Percentiles rank a stretch among this genome's conserved stretches.
These are phyloP conservation scores for Hydrolagus affinis DNA, from an alignment of 2,113 vertebrate genomes.

Conservation along the genomic window DNA sequence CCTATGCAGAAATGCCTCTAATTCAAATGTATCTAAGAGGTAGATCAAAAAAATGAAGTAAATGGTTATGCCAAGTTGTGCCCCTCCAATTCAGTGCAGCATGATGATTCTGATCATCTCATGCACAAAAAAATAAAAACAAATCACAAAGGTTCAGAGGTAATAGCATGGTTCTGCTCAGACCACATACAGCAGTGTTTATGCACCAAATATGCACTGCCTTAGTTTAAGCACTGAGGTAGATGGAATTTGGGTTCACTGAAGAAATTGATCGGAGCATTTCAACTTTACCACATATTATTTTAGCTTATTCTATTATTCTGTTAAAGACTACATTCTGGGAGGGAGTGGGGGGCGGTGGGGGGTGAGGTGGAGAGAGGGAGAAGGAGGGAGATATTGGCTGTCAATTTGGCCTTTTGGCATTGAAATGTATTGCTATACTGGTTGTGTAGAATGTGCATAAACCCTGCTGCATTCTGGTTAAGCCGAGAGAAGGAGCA, in stretches of 20 bases:
- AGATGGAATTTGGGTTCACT: conserved; percentile 72
- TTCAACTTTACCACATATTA: conserved; percentile 72
- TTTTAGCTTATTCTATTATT: conserved; percentile 24
- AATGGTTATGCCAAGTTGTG: conserved; percentile 70
- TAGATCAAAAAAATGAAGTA: conserved; percentile 81
- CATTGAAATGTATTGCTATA: conserved; percentile 46
- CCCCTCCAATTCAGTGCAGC: conserved; percentile 74
- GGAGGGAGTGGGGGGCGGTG: no score
- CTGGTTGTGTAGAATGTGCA: conserved; percentile 58
- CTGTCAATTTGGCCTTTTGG: conserved; percentile 59
- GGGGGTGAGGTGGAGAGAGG: no score
- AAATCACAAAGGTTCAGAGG: conserved; percentile 57
- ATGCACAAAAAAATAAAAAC: conserved; percentile 58
- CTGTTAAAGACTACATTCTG: conserved; percentile 12
- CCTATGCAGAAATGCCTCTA: conserved; percentile 84
- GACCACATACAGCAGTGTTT: conserved; percentile 68
- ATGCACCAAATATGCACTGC: conserved; percentile 59
- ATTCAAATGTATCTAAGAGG: conserved; percentile 84
- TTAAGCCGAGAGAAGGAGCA: conserved; percentile 51
- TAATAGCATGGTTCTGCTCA: conserved; percentile 70
- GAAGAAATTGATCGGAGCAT: conserved; percentile 78
- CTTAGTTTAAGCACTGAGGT: conserved; percentile 78
- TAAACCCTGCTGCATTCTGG: conserved; percentile 58
- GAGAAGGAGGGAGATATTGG: background rate
- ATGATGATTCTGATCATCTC: conserved; percentile 63